phyloP scores from a whole-genome alignment of 2,888 invertebrate genomes.

The Macroteleia sp. region DNA sequence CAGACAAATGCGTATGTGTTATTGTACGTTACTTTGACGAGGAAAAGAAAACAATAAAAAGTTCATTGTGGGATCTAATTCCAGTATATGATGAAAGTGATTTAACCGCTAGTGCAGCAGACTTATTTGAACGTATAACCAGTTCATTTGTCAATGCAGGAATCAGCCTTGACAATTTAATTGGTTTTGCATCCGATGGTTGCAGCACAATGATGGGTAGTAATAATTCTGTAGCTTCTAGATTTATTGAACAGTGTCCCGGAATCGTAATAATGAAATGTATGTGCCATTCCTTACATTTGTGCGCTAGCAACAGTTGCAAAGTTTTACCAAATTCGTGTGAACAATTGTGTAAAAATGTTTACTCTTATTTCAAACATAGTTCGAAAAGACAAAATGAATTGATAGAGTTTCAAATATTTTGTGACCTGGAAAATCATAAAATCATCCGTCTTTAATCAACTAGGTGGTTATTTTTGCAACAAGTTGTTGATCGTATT shows the following conservation, averaged over 20 bases:
- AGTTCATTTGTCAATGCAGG: conserved; percentile 43
- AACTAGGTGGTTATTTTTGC: background rate
- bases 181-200: conserved; percentile 72
- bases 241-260: conserved; percentile 60
- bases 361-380: background rate
- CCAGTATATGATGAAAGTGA: too few relatives aligned
- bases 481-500: background rate
- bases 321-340: conserved; percentile 62
- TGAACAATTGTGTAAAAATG: background rate
- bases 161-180: conserved; percentile 66
- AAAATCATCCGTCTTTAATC: background rate
- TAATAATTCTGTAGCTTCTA: conserved; percentile 71
- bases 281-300: conserved; percentile 72
- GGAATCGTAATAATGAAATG: conserved; percentile 71
- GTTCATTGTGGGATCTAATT: too few relatives aligned
- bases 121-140: conserved; percentile 43
- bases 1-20: conserved; percentile 35
- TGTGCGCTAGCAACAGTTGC: conserved; percentile 72
- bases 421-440: too few relatives aligned
- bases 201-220: conserved; percentile 71
- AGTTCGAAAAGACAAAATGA: background rate
- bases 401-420: background rate
- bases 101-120: too few relatives aligned
- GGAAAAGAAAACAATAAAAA: conserved; percentile 4
- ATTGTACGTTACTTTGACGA: conserved; percentile 48